Base-by-base conservation (phyloP, 2,888 invertebrate species). In the Axea sp. region DNA sequence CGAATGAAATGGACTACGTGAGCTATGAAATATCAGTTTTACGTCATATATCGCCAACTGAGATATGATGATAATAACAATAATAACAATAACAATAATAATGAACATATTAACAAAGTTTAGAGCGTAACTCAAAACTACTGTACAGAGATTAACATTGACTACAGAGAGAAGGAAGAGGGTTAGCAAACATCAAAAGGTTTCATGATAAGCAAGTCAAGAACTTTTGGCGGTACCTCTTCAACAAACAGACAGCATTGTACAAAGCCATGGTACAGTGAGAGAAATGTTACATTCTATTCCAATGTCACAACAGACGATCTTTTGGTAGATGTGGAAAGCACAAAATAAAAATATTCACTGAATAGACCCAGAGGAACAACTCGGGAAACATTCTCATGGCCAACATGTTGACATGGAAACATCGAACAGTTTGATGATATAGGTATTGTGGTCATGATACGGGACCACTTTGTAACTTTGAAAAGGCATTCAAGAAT, bases 171-270 rank as follows among this genome's bases (percentile, higher is more conserved):
- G 49, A 39, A 64, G 55, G 55, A 57, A 57, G 49, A 39, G 67
- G 57, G 57, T 57, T 41, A 57, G 67, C 49, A 68, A 68, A 68
- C 67, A 68, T 68, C 68, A 68, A 68, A 67, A 68, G 68, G 68
- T 59, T 68, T 59, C 68, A 35, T 51, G 68, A 68, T 68, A 68
- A 59, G 68, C 51, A 43, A 57, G 68, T 59, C 59, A 68, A 51
- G 57, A 68, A 68, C 68, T 68, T 68, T 59, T 59, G 43, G 59
- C 51, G 59, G 68, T 60, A 28, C 59, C 43, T 57, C 41, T 24
- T 68, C 51, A 47, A 59, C 68, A 68, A 68, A 59, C 68, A 68
- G 57, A 57, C 67, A 41, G 49, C 43, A 68, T 59, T 59, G 59
- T 68, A 60, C 59, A 68, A 59, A 68, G 68, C 59, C 30, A 19